Percentiles rank a stretch among this genome's conserved stretches.
phyloP scores from a whole-genome alignment of 2,888 invertebrate genomes.

The Cynaeus angustus region DNA sequence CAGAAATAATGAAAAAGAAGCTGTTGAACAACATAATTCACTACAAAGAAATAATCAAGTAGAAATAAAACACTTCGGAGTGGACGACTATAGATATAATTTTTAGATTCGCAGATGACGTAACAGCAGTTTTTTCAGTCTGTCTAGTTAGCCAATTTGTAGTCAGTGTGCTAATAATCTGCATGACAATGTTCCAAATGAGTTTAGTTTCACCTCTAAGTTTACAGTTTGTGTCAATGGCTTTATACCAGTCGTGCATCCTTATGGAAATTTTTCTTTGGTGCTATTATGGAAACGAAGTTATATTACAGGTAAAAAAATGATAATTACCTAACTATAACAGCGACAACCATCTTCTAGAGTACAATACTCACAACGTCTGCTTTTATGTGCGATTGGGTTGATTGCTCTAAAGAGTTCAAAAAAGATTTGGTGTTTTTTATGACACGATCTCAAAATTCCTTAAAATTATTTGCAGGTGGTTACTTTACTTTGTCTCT shows the following conservation, averaged over 20 bases:
- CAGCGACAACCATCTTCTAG: constrained; percentile 63
- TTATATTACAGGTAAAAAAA: constrained; percentile 72
- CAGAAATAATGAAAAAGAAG: neutral
- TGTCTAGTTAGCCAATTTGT: constrained; percentile 64
- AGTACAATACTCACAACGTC: constrained; percentile 71
- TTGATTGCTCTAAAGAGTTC: constrained; percentile 66
- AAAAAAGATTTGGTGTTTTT: constrained; percentile 71
- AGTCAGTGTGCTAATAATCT: constrained; percentile 66
- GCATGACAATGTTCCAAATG: constrained; percentile 68
- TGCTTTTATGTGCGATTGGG: constrained; percentile 70
- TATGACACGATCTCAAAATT: constrained; percentile 72
- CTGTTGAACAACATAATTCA: constrained; percentile 46
- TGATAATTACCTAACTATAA: neutral
- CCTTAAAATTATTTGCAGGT: constrained; percentile 73
- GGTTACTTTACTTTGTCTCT: constrained; percentile 73
- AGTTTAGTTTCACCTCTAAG: constrained; percentile 62
- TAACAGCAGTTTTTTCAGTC: constrained; percentile 49
- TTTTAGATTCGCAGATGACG: constrained; percentile 54
- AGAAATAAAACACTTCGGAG: constrained; percentile 56
- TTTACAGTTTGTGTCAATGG: constrained; percentile 71
- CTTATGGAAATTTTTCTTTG: constrained; percentile 74
- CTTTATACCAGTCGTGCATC: constrained; percentile 74
- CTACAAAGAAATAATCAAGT: constrained; percentile 54
- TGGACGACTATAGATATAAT: too few species aligned
- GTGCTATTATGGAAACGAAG: constrained; percentile 76